Base-by-base conservation (phyloP, 37 sponge, comb jelly and placozoan genomes). In the Oscarella lobularis region DNA sequence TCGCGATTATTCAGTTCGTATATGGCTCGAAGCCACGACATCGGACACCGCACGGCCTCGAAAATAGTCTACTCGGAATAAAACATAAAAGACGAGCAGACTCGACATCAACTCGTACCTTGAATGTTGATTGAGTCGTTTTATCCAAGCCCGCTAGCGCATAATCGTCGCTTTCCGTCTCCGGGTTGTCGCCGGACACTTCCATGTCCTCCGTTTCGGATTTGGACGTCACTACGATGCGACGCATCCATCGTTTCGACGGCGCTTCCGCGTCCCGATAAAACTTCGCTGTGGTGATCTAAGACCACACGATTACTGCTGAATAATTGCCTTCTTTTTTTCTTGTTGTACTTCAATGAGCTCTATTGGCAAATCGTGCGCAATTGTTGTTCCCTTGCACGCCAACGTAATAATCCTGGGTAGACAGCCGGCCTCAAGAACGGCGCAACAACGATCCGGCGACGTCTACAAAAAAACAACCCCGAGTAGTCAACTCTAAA, bases 1-100 rank as follows among this genome's bases (percentile, higher is more conserved):
- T 48, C 60, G 9, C 20, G 60, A 20, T 48, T 48, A 20, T 48
- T 48, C 20, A 48, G 60, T 48, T 48, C 60, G 60, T 48, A 48
- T 27, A 48, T 48, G 60, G 60, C 60, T 27, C 60, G 60, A 9
- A 48, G 60, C 60, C 60, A 48, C 60, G 60, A 48, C 60, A 48
- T 48, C 20, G 60, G 60, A 20, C 60, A 48, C 60, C 20, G 60
- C 9, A 48, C 60, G 9, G 60, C 60, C 9, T 48, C 60, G 20
- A 48, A 9, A 48, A 48, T 48, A 27, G 60, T 48, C 60, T 48
- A 48, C 20, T 9, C 60, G 20, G 20, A 9, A 48, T 20, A 20
- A 48, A 9, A 48, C 60, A 48, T 9, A 48, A 48, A 48, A 27
- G 9, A 48, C 20, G 14, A n/a, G n/a, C n/a, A n/a, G n/a, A n/a